Percentiles rank a stretch among this genome's conserved stretches.
Conservation (phyloP, 1,140 invertebrate species). For the Polypedilum vanderplanki region DNA sequence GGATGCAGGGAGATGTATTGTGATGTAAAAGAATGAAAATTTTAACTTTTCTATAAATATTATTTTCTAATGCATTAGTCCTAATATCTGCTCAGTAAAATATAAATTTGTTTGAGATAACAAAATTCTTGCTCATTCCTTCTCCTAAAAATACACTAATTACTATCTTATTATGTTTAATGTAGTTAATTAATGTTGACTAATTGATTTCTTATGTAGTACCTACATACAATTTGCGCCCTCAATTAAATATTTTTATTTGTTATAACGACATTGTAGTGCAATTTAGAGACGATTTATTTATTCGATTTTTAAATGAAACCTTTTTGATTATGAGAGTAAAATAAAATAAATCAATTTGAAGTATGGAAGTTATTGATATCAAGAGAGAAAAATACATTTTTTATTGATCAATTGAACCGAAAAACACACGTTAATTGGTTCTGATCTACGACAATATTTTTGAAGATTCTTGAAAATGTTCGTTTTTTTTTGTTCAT, state of each 20-base stretch:
- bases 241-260: background rate
- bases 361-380: background rate
- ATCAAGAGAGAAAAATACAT: background rate
- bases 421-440: background rate
- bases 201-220: background rate
- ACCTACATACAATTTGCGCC: no score
- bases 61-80: no score
- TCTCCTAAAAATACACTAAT: background rate
- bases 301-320: conserved; percentile 2
- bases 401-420: background rate
- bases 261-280: conserved; percentile 2
- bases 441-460: no score
- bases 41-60: no score
- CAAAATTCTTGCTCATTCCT: conserved; percentile 6
- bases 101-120: background rate
- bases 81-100: no score
- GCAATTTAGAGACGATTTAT: conserved; percentile 12
- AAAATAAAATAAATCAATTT: conserved; percentile 5
- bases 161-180: background rate
- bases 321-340: background rate
- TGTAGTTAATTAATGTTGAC: background rate
- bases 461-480: no score
- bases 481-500: no score
- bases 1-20: background rate
- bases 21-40: background rate